Conservation (phyloP, 2,113 vertebrate species). For the Lathamus discolor region DNA sequence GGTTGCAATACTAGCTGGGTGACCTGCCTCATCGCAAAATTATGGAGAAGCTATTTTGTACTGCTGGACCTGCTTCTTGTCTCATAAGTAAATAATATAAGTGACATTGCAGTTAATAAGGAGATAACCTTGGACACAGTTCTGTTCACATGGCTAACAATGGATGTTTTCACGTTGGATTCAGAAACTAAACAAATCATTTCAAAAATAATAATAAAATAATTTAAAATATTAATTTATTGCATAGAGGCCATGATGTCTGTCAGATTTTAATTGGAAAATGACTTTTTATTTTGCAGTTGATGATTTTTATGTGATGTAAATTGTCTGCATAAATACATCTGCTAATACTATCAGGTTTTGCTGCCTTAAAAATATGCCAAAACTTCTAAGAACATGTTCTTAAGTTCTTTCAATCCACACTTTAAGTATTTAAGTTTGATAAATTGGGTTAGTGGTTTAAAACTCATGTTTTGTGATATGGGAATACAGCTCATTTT, state of each 20-base stretch:
- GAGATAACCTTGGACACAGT: not conserved
- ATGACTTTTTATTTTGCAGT: not conserved
- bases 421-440: conserved; percentile 18
- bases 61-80: not conserved
- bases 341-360: not conserved
- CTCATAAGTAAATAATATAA: not conserved
- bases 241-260: not conserved
- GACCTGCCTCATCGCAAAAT: not conserved
- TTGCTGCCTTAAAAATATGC: not conserved
- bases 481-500: conserved; percentile 59
- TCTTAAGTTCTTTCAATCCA: not conserved
- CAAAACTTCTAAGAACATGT: not conserved
- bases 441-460: conserved; percentile 30
- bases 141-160: not conserved
- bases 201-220: not conserved
- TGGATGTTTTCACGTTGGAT: not conserved
- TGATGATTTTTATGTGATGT: not conserved
- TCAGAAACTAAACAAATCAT: not conserved
- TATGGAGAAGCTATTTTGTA: not conserved
- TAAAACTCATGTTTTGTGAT: conserved; percentile 54
- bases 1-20: not conserved
- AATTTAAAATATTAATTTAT: not conserved
- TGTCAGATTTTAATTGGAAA: not conserved
- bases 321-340: not conserved
- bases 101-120: not conserved